Percentiles rank a stretch among this genome's conserved stretches.
These are phyloP conservation scores for Sphenodon punctatus DNA, from an alignment of 2,797 vertebrate genomes.

Conservation along the genomic window DNA sequence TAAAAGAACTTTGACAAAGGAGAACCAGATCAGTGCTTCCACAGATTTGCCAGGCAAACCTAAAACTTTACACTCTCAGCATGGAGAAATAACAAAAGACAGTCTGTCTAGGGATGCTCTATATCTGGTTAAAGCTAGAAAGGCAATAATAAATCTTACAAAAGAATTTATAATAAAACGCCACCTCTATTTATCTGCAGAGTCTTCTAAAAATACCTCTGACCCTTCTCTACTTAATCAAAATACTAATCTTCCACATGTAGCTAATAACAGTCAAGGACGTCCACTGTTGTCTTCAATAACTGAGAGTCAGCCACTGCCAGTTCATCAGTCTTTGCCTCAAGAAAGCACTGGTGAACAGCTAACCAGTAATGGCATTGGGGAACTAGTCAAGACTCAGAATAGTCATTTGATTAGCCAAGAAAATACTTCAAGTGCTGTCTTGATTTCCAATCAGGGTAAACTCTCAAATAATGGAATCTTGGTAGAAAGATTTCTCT, in stretches of 20 bases:
- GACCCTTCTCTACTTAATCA: background rate
- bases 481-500: background rate
- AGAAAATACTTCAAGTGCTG: background rate
- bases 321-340: background rate
- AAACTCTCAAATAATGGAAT: background rate
- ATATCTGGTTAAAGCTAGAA: constrained; percentile 57
- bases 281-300: background rate
- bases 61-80: background rate
- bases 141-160: constrained; percentile 56
- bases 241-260: background rate
- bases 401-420: constrained; percentile 25
- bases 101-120: constrained; percentile 61
- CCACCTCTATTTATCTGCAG: constrained; percentile 42
- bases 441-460: background rate
- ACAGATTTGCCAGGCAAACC: background rate
- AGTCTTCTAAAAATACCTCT: background rate
- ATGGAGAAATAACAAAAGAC: constrained; percentile 26
- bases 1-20: constrained; percentile 28
- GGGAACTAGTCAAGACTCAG: background rate
- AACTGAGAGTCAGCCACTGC: background rate
- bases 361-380: background rate
- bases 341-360: constrained; percentile 27
- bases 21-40: constrained; percentile 6
- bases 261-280: constrained; percentile 8
- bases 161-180: constrained; percentile 60